A percentile compares a stretch with the other conserved stretches of the same genome.
Conservation (phyloP, 92 coral and sea anemone species). For the Porites lobata region DNA sequence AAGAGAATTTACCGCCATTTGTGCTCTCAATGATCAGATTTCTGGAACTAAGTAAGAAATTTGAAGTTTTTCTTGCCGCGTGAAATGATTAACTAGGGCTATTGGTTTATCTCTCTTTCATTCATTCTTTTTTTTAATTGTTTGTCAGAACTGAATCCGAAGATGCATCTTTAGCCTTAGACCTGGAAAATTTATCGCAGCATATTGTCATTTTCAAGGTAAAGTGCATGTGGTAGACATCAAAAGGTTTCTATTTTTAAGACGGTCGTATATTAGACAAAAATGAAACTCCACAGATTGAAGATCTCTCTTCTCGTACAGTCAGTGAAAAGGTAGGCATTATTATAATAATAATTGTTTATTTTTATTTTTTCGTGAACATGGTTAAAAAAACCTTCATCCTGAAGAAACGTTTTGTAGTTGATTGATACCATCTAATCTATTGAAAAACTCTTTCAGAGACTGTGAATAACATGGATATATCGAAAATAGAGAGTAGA, state of each 20-base stretch:
- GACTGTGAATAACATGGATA: too few relatives aligned
- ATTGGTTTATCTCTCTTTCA: not conserved
- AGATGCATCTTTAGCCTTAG: slow-evolving; percentile 90
- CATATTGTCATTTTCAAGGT: slow-evolving; percentile 96
- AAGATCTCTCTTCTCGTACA: too few relatives aligned
- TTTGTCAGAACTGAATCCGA: slow-evolving; percentile 87
- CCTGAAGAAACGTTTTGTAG: too few relatives aligned
- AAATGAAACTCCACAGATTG: too few relatives aligned
- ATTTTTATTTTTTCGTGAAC: too few relatives aligned
- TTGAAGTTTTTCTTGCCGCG: not conserved
- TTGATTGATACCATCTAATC: too few relatives aligned
- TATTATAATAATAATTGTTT: too few relatives aligned
- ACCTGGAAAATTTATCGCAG: slow-evolving; percentile 87
- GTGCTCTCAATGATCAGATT: slow-evolving; percentile 92
- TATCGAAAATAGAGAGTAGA: too few relatives aligned
- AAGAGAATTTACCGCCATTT: slow-evolving; percentile 94
- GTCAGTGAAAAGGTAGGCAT: too few relatives aligned
- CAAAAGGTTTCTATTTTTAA: not conserved
- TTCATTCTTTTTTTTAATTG: not conserved
- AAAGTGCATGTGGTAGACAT: not conserved
- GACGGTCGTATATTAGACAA: too few relatives aligned
- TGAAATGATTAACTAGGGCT: not conserved
- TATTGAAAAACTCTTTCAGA: too few relatives aligned
- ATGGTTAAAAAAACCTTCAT: too few relatives aligned
- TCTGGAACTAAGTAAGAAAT: slow-evolving; percentile 80